Conservation (phyloP, 2,888 invertebrate genomes). For the Mesopsocus fuscifrons region DNA sequence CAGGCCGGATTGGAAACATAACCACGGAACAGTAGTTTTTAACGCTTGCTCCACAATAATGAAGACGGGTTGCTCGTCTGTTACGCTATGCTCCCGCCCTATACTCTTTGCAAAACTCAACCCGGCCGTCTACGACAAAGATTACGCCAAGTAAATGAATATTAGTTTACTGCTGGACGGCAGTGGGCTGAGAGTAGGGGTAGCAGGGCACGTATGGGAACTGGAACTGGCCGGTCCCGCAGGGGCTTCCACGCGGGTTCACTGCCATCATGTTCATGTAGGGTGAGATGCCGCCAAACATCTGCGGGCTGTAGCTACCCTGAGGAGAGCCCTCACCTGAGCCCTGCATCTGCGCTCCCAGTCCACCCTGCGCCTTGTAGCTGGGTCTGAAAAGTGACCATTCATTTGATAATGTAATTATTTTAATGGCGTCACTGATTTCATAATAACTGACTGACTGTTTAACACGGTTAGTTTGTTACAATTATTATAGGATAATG, state of each 20-base stretch:
- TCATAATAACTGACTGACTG: no score
- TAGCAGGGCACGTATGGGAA: slow-evolving; percentile 15
- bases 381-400: not conserved
- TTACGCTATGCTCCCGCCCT: not conserved
- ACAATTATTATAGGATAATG: no score
- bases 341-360: not conserved
- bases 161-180: slow-evolving; percentile 43
- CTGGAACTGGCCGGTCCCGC: slow-evolving; percentile 21
- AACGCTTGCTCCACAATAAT: slow-evolving; percentile 18
- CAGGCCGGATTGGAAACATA: no score
- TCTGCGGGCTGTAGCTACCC: slow-evolving; percentile 4
- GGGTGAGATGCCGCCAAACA: not conserved
- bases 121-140: no score
- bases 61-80: slow-evolving; percentile 25
- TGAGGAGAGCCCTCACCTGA: slow-evolving; percentile 1
- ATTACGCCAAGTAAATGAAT: no score
- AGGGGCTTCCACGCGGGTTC: not conserved
- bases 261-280: slow-evolving; percentile 6
- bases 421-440: no score
- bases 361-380: not conserved
- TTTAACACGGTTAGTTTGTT: no score
- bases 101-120: not conserved
- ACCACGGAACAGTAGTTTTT: no score
- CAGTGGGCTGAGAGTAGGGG: slow-evolving; percentile 19
- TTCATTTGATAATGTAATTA: no score